Evolutionary conservation across 1,140 invertebrate genomes (phyloP).

Genomic region (Drosophila ambigua): DNA sequence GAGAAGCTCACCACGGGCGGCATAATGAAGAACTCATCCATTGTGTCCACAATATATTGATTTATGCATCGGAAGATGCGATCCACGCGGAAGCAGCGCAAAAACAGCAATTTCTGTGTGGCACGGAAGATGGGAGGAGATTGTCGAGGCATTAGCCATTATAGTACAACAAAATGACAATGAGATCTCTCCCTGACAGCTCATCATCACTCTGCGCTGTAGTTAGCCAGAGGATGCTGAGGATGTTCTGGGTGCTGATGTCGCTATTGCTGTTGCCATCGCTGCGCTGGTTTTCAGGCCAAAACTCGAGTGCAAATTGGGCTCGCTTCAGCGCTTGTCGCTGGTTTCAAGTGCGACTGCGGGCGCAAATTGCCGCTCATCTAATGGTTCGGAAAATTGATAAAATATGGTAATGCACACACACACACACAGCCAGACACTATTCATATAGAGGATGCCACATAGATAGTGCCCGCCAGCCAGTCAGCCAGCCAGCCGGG

Average conservation of each 20-base stretch:
- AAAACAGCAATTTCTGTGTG: constrained; percentile 89
- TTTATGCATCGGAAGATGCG: constrained; percentile 92
- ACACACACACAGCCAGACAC: constrained; percentile 14
- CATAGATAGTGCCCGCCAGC: constrained; percentile 35
- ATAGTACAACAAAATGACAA: constrained; percentile 49
- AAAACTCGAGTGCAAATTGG: constrained; percentile 78
- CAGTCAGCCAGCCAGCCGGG: not conserved
- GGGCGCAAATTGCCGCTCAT: constrained; percentile 80
- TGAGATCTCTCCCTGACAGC: constrained; percentile 38
- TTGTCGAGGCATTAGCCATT: constrained; percentile 32
- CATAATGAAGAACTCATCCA: constrained; percentile 94
- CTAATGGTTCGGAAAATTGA: constrained; percentile 82
- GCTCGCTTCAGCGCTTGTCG: constrained; percentile 66
- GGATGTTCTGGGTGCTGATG: constrained; percentile 7
- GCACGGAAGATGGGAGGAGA: constrained; percentile 19
- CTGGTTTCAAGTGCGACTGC: constrained; percentile 80
- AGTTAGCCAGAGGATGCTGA: constrained; percentile 27
- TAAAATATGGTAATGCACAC: constrained; percentile 81
- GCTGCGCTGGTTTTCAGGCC: constrained; percentile 41
- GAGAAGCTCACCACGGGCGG: constrained; percentile 93
- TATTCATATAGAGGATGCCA: constrained; percentile 35
- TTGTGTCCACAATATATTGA: constrained; percentile 90
- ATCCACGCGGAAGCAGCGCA: constrained; percentile 94
- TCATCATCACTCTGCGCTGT: constrained; percentile 50
- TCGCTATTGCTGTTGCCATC: constrained; percentile 41